Evolutionary conservation across 2,797 vertebrate species (phyloP).

Genomic region (Eremophila alpestris): DNA sequence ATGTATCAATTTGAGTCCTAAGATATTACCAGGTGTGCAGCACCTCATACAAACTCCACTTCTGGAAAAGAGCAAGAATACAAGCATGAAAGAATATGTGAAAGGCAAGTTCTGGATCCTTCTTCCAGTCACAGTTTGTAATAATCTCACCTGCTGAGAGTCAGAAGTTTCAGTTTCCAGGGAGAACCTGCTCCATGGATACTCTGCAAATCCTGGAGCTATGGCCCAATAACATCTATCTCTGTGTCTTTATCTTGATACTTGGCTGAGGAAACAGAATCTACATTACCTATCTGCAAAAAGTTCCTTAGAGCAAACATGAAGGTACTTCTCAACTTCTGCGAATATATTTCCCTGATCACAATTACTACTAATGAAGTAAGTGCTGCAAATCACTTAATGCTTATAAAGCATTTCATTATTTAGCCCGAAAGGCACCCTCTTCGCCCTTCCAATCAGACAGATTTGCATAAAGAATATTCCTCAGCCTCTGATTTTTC

Average conservation of each 20-base stretch:
- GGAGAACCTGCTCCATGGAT: background rate
- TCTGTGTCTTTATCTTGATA: background rate
- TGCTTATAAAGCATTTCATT: background rate
- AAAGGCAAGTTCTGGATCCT: background rate
- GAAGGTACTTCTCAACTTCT: background rate
- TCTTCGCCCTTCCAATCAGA: background rate
- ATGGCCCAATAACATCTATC: background rate
- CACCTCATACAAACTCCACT: background rate
- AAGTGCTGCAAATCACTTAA: background rate
- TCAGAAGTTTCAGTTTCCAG: background rate
- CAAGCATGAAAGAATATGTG: background rate
- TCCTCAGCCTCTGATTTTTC: background rate
- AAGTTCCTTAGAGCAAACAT: background rate
- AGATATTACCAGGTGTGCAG: background rate
- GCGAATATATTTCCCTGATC: background rate
- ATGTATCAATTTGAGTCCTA: background rate
- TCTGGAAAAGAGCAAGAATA: background rate
- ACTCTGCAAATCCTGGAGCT: background rate
- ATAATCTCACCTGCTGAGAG: background rate
- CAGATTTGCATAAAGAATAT: background rate
- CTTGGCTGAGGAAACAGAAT: background rate
- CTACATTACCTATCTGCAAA: background rate
- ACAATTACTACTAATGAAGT: background rate
- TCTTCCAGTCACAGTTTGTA: background rate
- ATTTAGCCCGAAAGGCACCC: background rate